Conservation (phyloP, 2,113 vertebrate genomes). For the Chaetops frenatus region DNA sequence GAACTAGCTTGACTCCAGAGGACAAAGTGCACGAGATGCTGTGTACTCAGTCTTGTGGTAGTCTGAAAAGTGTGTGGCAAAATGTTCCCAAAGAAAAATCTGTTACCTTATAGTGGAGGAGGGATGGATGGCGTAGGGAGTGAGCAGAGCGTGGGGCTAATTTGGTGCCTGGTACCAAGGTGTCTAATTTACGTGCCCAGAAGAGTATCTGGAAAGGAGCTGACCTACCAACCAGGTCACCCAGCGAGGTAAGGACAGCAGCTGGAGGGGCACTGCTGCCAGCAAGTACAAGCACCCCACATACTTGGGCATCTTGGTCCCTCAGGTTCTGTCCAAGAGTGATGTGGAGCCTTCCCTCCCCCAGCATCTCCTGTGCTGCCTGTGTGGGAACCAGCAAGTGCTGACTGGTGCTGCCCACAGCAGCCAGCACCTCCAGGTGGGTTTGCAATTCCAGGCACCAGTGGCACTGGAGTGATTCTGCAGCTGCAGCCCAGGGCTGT, state of each 20-base stretch:
- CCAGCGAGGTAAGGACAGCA: accelerated
- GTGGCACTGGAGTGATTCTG: accelerated
- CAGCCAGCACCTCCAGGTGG: accelerated
- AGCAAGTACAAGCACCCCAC: neutral
- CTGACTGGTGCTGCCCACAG: neutral
- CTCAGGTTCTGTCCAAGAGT: neutral
- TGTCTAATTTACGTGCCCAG: neutral
- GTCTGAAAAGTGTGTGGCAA: neutral
- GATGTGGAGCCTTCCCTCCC: accelerated
- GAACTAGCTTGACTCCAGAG: neutral
- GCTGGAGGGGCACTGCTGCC: neutral
- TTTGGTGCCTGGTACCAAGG: neutral
- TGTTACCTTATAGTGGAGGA: accelerated
- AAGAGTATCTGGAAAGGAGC: neutral
- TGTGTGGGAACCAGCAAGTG: neutral
- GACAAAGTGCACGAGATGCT: neutral
- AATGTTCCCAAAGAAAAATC: neutral
- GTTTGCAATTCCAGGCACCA: neutral
- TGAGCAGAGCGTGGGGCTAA: neutral
- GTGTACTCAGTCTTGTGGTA: accelerated
- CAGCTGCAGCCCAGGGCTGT: neutral
- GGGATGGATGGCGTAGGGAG: neutral
- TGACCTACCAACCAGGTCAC: neutral
- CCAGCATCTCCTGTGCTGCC: neutral
- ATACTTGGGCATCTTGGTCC: accelerated